Evolutionary conservation across 1,140 invertebrate species (phyloP).

Genomic region (Ostrea edulis): DNA sequence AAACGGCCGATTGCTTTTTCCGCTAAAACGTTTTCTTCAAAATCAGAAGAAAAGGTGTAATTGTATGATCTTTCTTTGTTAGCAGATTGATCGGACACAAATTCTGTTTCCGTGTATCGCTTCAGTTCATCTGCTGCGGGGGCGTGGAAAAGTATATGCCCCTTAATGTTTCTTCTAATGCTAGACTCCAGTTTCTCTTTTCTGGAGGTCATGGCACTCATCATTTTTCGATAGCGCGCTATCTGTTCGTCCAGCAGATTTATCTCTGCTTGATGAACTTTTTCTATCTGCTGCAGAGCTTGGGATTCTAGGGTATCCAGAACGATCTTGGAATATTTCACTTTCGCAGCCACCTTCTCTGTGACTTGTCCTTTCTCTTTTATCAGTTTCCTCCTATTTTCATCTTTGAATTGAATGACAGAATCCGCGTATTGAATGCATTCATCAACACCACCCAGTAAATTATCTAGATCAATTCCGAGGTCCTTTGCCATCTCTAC

Average conservation of each 20-base stretch:
- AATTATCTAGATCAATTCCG: background rate
- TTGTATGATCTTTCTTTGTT: background rate
- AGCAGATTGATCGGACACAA: background rate
- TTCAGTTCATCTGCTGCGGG: background rate
- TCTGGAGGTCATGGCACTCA: background rate
- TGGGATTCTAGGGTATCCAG: background rate
- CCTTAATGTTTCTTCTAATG: background rate
- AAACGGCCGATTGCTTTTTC: background rate
- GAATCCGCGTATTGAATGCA: background rate
- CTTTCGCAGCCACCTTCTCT: background rate
- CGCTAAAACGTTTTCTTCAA: background rate
- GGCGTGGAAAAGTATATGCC: conserved; percentile 1
- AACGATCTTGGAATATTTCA: background rate
- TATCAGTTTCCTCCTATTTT: conserved; percentile 4
- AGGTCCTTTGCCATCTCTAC: background rate
- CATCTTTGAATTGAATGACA: background rate
- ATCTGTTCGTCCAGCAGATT: conserved; percentile 7
- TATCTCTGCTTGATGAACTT: background rate
- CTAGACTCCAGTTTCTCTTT: conserved; percentile 2
- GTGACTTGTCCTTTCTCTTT: background rate
- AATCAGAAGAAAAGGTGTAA: background rate
- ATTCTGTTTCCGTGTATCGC: background rate
- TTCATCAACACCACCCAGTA: background rate
- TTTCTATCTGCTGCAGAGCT: conserved; percentile 10
- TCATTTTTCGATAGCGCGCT: conserved; percentile 13